Evolutionary conservation across 1,140 invertebrate species (phyloP).

Genomic region (Bombus polaris): DNA sequence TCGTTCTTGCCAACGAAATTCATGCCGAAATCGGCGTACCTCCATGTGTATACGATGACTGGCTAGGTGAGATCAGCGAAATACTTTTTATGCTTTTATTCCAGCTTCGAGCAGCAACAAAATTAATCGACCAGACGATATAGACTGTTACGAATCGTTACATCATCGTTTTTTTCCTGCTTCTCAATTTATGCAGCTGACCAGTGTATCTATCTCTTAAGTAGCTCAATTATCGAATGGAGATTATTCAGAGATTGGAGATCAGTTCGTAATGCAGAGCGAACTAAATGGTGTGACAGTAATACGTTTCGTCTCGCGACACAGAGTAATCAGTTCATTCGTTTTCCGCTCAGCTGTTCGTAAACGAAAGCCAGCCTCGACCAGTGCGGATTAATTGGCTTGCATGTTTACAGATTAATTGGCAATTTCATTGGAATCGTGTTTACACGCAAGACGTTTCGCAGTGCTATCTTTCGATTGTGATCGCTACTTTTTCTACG

Average conservation of each 20-base stretch:
- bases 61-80: background rate
- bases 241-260: background rate
- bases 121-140: too few relatives aligned
- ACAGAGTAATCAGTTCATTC: background rate
- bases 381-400: background rate
- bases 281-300: background rate
- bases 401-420: slow-evolving; percentile 18
- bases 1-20: slow-evolving; percentile 44
- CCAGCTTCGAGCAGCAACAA: too few relatives aligned
- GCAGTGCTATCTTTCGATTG: slow-evolving; percentile 2
- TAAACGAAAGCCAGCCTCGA: background rate
- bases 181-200: too few relatives aligned
- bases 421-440: background rate
- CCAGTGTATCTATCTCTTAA: too few relatives aligned
- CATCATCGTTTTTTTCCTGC: too few relatives aligned
- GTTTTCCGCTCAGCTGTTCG: background rate
- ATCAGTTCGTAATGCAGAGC: background rate
- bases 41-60: slow-evolving; percentile 7
- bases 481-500: slow-evolving; percentile 12
- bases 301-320: background rate
- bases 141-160: too few relatives aligned
- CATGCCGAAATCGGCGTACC: background rate
- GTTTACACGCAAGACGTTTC: slow-evolving; percentile 22
- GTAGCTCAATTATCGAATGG: background rate
- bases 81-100: background rate